phyloP scores from a whole-genome alignment of 2,888 invertebrate species.

The Hyppa rectilinea region DNA sequence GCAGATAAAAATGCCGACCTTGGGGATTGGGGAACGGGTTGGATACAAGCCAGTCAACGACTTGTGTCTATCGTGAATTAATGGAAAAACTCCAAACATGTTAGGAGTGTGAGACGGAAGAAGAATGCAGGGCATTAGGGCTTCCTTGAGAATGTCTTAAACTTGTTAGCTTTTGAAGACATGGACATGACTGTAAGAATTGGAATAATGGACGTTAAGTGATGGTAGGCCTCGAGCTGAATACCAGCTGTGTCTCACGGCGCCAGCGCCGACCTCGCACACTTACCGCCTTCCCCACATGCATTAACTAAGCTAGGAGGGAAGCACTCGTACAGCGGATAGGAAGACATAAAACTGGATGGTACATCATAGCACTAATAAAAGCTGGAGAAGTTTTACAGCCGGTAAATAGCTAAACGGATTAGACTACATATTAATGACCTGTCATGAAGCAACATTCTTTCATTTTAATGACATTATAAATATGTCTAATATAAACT shows the following conservation, averaged over 20 bases:
- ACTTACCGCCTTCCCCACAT: conserved; percentile 72
- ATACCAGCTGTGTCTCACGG: conserved; percentile 68
- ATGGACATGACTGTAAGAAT: conserved; percentile 62
- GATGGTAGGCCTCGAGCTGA: conserved; percentile 63
- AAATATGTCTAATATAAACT: conserved; percentile 43
- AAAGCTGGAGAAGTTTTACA: conserved; percentile 58
- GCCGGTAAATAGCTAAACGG: conserved; percentile 44
- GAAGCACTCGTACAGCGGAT: conserved; percentile 52
- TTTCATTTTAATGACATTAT: conserved; percentile 62
- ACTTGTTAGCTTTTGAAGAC: conserved; percentile 64
- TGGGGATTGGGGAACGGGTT: conserved; percentile 64
- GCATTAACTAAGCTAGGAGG: conserved; percentile 39
- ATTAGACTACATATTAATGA: conserved; percentile 52
- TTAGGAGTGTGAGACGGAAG: conserved; percentile 49
- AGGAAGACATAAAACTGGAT: conserved; percentile 64
- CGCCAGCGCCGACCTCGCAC: conserved; percentile 69
- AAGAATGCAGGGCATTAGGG: conserved; percentile 58
- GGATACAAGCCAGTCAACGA: conserved; percentile 28
- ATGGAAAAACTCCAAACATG: conserved; percentile 38
- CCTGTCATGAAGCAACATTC: conserved; percentile 59
- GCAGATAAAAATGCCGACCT: conserved; percentile 70
- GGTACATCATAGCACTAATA: conserved; percentile 55
- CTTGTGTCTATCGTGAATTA: conserved; percentile 40
- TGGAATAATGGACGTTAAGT: conserved; percentile 62
- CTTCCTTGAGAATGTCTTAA: conserved; percentile 61